phyloP scores from a whole-genome alignment of 2,113 vertebrate genomes.

The Megalops atlanticus region DNA sequence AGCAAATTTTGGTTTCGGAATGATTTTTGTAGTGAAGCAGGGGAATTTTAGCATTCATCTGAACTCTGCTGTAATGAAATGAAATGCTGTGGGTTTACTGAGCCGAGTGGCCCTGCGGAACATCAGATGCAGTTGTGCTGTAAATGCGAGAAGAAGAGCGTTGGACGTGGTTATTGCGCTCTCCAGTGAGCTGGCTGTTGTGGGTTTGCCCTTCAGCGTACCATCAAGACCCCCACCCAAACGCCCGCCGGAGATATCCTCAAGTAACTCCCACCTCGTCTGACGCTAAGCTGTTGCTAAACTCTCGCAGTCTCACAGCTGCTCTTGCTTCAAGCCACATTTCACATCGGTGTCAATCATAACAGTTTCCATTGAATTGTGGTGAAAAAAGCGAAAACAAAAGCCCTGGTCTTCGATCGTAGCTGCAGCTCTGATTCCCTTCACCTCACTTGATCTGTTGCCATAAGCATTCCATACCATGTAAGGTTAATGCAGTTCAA shows the following conservation, averaged over 20 bases:
- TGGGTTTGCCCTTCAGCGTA: neutral
- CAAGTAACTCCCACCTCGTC: neutral
- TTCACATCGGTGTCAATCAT: neutral
- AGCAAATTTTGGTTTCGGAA: slow-evolving; percentile 50
- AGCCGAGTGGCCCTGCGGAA: neutral
- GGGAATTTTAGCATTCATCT: neutral
- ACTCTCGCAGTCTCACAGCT: neutral
- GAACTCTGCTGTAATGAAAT: slow-evolving; percentile 12
- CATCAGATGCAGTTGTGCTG: slow-evolving; percentile 39
- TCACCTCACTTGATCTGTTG: no score
- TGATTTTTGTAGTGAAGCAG: slow-evolving; percentile 39
- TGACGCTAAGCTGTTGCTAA: neutral
- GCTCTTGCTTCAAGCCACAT: neutral
- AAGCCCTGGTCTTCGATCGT: no score
- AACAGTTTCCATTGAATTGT: neutral
- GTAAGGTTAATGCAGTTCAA: no score
- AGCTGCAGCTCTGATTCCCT: no score
- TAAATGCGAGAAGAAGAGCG: slow-evolving; percentile 40
- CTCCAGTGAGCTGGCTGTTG: slow-evolving; percentile 26
- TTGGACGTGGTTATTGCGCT: slow-evolving; percentile 31
- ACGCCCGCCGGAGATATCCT: neutral
- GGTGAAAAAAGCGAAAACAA: no score
- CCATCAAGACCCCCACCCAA: neutral
- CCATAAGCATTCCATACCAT: no score
- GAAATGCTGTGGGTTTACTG: slow-evolving; percentile 28